Percentiles rank a stretch among this genome's conserved stretches.
Evolutionary conservation across 2,113 vertebrate species (phyloP).

Genomic region (Orcinus orca): DNA sequence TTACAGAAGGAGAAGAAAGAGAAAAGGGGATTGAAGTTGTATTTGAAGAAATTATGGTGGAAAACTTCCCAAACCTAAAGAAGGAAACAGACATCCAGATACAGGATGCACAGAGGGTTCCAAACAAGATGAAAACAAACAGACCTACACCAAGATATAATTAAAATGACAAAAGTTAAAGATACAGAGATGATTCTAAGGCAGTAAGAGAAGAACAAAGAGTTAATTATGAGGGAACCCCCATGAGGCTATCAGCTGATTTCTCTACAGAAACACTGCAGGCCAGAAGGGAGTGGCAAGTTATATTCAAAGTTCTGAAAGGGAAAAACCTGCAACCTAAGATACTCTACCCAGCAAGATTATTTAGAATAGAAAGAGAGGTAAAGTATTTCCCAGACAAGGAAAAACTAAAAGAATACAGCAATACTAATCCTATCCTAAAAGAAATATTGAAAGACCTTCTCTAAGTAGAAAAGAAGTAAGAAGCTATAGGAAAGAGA

Average conservation of each 20-base stretch:
- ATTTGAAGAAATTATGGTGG: background rate
- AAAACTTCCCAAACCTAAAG: background rate
- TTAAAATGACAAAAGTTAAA: background rate
- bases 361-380: background rate
- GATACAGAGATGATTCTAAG: background rate
- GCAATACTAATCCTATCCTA: background rate
- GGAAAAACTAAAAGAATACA: background rate
- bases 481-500: background rate
- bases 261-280: background rate
- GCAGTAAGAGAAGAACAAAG: background rate
- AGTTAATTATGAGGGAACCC: too few relatives aligned
- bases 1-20: background rate
- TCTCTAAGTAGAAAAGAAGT: background rate
- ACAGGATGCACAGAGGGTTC: background rate
- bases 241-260: too few relatives aligned
- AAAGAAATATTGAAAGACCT: background rate
- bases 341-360: background rate
- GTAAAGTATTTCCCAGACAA: background rate
- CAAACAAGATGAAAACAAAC: background rate
- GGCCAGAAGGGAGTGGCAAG: background rate
- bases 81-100: background rate
- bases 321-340: too few relatives aligned
- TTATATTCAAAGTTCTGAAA: background rate
- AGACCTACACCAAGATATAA: background rate
- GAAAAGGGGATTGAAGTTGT: background rate